A percentile compares a stretch with the other conserved stretches of the same genome.
Evolutionary conservation across 2,888 invertebrate genomes (phyloP).

Genomic region (Ischnus inquisitorius): DNA sequence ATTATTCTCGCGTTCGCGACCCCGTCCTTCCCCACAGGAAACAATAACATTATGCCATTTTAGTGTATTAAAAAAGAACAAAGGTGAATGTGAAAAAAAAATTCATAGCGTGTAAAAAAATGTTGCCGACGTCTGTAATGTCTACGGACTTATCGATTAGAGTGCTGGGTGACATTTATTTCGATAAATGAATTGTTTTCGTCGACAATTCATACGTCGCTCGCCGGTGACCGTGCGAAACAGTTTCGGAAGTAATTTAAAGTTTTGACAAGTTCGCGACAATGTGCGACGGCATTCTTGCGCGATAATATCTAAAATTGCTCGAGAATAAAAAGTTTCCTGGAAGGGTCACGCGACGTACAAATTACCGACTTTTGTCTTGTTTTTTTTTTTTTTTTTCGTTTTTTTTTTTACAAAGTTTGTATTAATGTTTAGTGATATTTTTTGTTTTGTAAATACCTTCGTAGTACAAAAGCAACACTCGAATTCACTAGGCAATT

Average conservation of each 20-base stretch:
- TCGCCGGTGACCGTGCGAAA: neutral
- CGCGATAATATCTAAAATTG: slow-evolving; percentile 55
- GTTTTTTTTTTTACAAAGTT: too few relatives aligned
- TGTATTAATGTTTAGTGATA: slow-evolving; percentile 61
- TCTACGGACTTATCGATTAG: slow-evolving; percentile 46
- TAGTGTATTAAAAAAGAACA: neutral
- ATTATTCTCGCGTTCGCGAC: neutral
- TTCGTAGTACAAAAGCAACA: slow-evolving; percentile 98
- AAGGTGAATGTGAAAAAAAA: neutral
- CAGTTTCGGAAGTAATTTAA: slow-evolving; percentile 51
- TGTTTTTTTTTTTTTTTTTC: too few relatives aligned
- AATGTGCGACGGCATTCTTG: slow-evolving; percentile 36
- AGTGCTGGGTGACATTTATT: slow-evolving; percentile 50
- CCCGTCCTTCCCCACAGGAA: neutral
- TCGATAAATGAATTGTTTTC: slow-evolving; percentile 54
- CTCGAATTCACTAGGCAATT: slow-evolving; percentile 97
- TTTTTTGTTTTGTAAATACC: slow-evolving; percentile 88
- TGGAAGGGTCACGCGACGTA: slow-evolving; percentile 40
- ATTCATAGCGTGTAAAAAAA: neutral
- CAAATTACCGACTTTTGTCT: slow-evolving; percentile 65
- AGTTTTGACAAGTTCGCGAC: slow-evolving; percentile 49
- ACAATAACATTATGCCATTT: neutral
- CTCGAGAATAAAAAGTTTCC: slow-evolving; percentile 4
- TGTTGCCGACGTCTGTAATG: neutral
- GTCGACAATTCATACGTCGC: slow-evolving; percentile 63